A percentile compares a stretch with the other conserved stretches of the same genome.
Evolutionary conservation across 2,113 vertebrate species (phyloP).

Genomic region (Oreamnos americanus): DNA sequence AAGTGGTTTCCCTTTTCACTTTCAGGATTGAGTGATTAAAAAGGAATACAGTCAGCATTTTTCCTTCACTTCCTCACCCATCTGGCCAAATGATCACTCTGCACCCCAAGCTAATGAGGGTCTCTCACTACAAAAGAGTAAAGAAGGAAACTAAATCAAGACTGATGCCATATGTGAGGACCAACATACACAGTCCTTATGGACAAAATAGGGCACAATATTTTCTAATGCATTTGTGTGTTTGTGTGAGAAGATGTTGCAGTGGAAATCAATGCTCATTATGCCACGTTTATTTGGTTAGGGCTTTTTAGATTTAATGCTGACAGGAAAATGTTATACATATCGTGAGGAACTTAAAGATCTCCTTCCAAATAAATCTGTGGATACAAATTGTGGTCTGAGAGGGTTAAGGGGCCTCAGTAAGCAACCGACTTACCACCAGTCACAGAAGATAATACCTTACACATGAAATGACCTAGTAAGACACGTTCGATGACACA

Average conservation of each 20-base stretch:
- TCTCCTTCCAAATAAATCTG: not conserved
- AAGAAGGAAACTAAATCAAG: not conserved
- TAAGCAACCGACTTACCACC: constrained; percentile 24
- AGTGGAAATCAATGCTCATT: not conserved
- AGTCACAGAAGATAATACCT: not conserved
- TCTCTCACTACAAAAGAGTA: not conserved
- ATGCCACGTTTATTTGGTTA: not conserved
- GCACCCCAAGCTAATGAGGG: not conserved
- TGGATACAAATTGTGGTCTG: not conserved
- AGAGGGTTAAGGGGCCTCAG: constrained; percentile 42
- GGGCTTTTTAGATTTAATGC: not conserved
- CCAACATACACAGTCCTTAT: not conserved
- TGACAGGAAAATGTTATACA: not conserved
- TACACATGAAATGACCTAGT: constrained; percentile 39
- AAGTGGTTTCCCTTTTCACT: not conserved
- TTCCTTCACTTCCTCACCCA: not conserved
- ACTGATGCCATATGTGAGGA: not conserved
- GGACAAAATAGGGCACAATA: not conserved
- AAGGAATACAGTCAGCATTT: not conserved
- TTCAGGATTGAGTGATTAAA: not conserved
- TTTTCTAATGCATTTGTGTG: not conserved
- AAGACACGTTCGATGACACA: constrained; percentile 27
- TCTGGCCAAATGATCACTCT: not conserved
- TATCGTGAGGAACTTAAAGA: not conserved
- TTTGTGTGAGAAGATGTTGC: not conserved